phyloP scores from a whole-genome alignment of 2,113 vertebrate genomes.

The Menura novaehollandiae region DNA sequence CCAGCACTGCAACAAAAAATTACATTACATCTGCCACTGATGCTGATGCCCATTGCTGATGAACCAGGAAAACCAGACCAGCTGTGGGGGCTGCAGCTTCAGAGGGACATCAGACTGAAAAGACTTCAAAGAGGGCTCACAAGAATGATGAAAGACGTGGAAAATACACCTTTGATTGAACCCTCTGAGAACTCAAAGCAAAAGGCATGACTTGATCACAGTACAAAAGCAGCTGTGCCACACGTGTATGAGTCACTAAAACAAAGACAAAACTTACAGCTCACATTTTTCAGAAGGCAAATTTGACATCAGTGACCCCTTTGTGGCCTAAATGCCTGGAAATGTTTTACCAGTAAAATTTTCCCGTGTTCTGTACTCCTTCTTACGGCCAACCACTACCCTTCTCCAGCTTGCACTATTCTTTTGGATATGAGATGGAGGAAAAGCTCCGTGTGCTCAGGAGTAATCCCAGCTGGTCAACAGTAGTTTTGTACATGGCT shows the following conservation, averaged over 20 bases:
- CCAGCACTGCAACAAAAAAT: not conserved
- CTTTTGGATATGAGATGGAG: not conserved
- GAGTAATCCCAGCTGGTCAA: not conserved
- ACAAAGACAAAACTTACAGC: not conserved
- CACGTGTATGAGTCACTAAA: not conserved
- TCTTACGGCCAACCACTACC: fast-evolving
- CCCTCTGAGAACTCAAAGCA: not conserved
- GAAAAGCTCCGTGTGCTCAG: not conserved
- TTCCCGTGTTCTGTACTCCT: not conserved
- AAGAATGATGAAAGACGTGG: not conserved
- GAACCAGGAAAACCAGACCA: not conserved
- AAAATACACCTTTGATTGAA: not conserved
- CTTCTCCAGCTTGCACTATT: not conserved
- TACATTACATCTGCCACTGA: not conserved
- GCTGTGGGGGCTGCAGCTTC: not conserved
- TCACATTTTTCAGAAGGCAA: not conserved
- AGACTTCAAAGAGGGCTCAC: not conserved
- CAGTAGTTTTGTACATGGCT: not conserved
- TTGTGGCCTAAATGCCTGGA: not conserved
- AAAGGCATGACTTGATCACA: not conserved
- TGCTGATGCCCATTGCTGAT: not conserved
- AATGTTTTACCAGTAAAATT: not conserved
- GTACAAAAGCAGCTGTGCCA: not conserved
- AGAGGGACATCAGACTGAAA: not conserved
- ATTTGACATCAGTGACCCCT: not conserved